Evolutionary conservation across 1,140 invertebrate genomes (phyloP), one percentile per base, ranked within the genome.

Genomic region (Lasioglossum albipes): DNA sequence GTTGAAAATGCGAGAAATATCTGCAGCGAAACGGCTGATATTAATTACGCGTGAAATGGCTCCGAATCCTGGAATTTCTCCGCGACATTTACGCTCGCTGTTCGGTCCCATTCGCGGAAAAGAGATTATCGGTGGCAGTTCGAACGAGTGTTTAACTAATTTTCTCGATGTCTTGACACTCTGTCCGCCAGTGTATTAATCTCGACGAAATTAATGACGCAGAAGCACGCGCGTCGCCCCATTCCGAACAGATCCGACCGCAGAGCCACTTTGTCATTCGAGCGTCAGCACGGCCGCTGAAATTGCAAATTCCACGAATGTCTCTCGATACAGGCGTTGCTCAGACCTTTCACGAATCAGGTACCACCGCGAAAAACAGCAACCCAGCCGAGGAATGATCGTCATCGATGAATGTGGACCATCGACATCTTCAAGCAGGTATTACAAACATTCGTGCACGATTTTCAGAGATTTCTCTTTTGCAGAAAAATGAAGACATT

Each of bases 251-350:
- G 57, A 59, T 59, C 57, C 57, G 57, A 59, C 57, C 57, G 20
- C 57, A 59, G 57, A 59, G 57, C 45, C 18, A 59, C 57, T 59
- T 59, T 59, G 57, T 59, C 57, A 59, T 59, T 59, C 57, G 57
- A n/a, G 20, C 57, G 57, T 59, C 57, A 59, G 20, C 57, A 20
- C 20, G 52, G 16, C 57, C 57, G 57, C 57, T 59, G 57, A 59
- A 59, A 59, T 59, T 59, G 57, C 57, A n/a, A 59, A 59, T 59
- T 59, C 57, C 57, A n/a, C 20, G 57, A 20, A 59, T 59, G 57
- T 59, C 57, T n/a, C 20, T n/a, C 57, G 57, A 59, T n/a, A n/a
- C 20, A n/a, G 57, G 57, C 57, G 57, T 59, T n/a, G 57, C 20
- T 59, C 57, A 9, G 57, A n/a, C 20, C 57, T 59, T n/a, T 7